Conservation (phyloP, 2,797 vertebrate genomes). For the Eremophila alpestris region DNA sequence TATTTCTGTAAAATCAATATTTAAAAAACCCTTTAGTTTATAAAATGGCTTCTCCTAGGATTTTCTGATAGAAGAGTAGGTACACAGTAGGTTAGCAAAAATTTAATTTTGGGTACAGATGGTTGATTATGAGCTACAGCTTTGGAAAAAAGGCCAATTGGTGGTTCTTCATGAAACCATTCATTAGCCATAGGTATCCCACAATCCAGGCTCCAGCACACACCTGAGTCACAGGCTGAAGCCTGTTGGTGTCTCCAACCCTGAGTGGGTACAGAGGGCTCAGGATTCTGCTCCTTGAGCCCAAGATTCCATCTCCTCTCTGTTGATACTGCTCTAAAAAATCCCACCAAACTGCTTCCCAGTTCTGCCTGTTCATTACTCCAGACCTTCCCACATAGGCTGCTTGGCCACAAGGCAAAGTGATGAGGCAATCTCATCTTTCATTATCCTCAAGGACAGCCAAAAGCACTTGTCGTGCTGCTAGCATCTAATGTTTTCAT, state of each 20-base stretch:
- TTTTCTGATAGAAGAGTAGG: background rate
- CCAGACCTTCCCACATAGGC: background rate
- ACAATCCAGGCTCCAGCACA: background rate
- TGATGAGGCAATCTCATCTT: rapidly evolving
- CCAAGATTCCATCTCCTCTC: background rate
- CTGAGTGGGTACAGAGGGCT: background rate
- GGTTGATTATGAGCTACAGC: background rate
- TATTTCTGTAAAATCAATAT: background rate
- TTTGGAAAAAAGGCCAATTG: background rate
- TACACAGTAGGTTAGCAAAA: background rate
- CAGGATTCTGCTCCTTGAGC: background rate
- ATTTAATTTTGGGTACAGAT: background rate
- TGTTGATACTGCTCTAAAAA: background rate
- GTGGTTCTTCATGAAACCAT: background rate
- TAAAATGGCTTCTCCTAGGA: background rate
- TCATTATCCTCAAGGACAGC: rapidly evolving
- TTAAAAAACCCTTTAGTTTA: background rate
- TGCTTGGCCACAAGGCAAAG: background rate
- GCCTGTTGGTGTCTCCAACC: rapidly evolving
- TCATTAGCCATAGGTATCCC: background rate
- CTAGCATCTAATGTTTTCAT: background rate
- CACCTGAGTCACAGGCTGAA: rapidly evolving
- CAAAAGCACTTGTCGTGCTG: background rate
- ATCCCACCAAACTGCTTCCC: background rate
- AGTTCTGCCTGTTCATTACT: background rate